Base-by-base conservation (phyloP, 2,797 vertebrate genomes). In the Gymnodraco acuticeps region DNA sequence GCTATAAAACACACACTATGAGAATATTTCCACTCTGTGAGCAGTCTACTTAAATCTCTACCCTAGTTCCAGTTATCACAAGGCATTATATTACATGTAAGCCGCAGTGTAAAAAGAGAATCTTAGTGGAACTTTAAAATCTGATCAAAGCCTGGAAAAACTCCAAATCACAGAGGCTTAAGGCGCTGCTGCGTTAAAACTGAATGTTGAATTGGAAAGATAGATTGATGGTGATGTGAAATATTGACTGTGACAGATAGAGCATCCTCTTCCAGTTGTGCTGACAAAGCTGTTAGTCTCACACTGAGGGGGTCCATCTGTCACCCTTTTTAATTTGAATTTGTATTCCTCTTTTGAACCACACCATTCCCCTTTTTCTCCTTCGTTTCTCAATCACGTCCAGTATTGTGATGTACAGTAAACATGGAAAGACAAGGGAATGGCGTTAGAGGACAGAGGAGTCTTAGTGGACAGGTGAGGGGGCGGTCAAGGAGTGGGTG, bases 121-220 rank as follows among this genome's bases (percentile, higher is more conserved):
- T 78, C 79, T 72, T 64, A 59, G 80, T 0, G 16, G 78, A 78
- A 85, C 63, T 73, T 80, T 23, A 68, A 71, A 64, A 74, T 86
- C 73, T 84, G 78, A 87, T 92, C 84, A 89, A 90, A 89, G 85
- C 14, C 7, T 23, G 15, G 68, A 59, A 80, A 88, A 80, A 81
- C 71, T 76, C 55, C 55, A 48, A 83, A 80, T 66, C 42, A 13
- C 54, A 59, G 65, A 54, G 62, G 70, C 60, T 75, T 77, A 79
- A 83, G 60, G 64, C 27, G 42, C 59, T 69, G 70, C 77, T 16
- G 67, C 67, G 65, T 77, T 47, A 62, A 85, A 77, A 67, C 50
- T 75, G 77, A 82, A 86, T 86, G 55, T 75, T 75, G 75, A 86
- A 87, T 65, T 1, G 41, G 61, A 80, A 55, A 75, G 63, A 80